Evolutionary conservation across 2,797 vertebrate species (phyloP).

Genomic region (Novumbra hubbsi): DNA sequence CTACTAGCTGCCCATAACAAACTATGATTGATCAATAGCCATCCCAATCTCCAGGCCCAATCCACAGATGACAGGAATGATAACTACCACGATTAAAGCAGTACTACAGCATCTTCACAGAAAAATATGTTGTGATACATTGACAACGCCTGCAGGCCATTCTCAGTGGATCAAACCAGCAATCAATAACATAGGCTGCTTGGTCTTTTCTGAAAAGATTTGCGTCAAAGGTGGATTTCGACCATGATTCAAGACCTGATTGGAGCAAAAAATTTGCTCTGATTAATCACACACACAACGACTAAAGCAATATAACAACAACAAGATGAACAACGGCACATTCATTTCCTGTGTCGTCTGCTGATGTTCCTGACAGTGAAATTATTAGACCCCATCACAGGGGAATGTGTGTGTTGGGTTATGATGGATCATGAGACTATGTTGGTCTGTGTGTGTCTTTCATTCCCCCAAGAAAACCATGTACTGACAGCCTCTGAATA

Average conservation of each 20-base stretch:
- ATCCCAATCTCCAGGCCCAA: conserved; percentile 3
- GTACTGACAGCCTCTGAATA: not conserved
- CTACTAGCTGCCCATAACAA: not conserved
- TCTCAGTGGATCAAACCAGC: not conserved
- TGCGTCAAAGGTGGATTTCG: not conserved
- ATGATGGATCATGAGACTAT: no score
- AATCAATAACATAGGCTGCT: not conserved
- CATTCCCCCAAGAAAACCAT: not conserved
- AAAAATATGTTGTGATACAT: not conserved
- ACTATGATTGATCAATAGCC: not conserved
- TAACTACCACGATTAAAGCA: not conserved
- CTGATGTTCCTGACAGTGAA: conserved; percentile 24
- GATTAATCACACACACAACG: conserved; percentile 30
- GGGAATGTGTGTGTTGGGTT: not conserved
- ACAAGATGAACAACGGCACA: conserved; percentile 37
- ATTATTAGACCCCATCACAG: conserved; percentile 43
- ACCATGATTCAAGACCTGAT: not conserved
- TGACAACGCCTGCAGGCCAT: not conserved
- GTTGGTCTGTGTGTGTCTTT: not conserved
- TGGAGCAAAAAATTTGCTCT: not conserved
- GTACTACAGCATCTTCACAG: not conserved
- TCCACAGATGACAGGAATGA: conserved; percentile 3
- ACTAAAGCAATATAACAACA: no score
- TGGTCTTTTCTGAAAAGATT: not conserved
- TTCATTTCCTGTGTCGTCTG: conserved; percentile 40